phyloP scores from a whole-genome alignment of 2,113 vertebrate genomes.

The Austrofundulus limnaeus region DNA sequence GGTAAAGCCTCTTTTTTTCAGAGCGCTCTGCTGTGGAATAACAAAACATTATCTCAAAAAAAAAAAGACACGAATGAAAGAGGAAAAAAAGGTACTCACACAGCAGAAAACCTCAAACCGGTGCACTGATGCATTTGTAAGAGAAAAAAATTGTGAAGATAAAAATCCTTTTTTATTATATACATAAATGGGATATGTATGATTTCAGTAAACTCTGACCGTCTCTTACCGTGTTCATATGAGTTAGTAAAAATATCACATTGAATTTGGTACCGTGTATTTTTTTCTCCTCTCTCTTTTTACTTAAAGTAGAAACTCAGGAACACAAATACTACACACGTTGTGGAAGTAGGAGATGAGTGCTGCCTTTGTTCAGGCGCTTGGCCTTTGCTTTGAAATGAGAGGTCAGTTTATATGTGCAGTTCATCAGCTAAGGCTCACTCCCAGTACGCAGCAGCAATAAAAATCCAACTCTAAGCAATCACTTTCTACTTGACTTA shows the following conservation, averaged over 20 bases:
- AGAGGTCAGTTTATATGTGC: slow-evolving; percentile 26
- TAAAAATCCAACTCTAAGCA: slow-evolving; percentile 21
- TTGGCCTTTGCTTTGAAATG: slow-evolving; percentile 32
- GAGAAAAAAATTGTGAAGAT: slow-evolving; percentile 45
- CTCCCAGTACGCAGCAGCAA: slow-evolving; percentile 33
- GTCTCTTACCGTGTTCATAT: slow-evolving; percentile 11
- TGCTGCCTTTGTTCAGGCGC: slow-evolving; percentile 42
- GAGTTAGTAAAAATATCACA: slow-evolving; percentile 27
- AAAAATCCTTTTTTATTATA: slow-evolving; percentile 55
- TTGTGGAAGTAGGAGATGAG: slow-evolving; percentile 31
- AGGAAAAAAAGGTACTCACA: slow-evolving; percentile 53
- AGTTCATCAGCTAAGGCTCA: slow-evolving; percentile 35
- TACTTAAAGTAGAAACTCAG: not conserved
- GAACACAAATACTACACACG: slow-evolving; percentile 17
- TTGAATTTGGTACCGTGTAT: slow-evolving; percentile 40
- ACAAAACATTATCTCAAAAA: slow-evolving; percentile 59
- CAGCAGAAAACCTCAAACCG: slow-evolving; percentile 50
- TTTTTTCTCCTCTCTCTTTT: slow-evolving; percentile 37
- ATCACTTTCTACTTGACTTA: slow-evolving; percentile 40
- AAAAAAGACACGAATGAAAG: slow-evolving; percentile 49
- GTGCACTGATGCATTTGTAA: slow-evolving; percentile 55
- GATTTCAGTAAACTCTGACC: slow-evolving; percentile 58
- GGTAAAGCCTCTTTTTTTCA: slow-evolving; percentile 53
- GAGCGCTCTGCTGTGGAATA: slow-evolving; percentile 58
- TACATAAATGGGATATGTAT: slow-evolving; percentile 66